These are phyloP conservation scores for Mythimna lalbum DNA, from an alignment of 2,888 invertebrate genomes.

Conservation along the genomic window DNA sequence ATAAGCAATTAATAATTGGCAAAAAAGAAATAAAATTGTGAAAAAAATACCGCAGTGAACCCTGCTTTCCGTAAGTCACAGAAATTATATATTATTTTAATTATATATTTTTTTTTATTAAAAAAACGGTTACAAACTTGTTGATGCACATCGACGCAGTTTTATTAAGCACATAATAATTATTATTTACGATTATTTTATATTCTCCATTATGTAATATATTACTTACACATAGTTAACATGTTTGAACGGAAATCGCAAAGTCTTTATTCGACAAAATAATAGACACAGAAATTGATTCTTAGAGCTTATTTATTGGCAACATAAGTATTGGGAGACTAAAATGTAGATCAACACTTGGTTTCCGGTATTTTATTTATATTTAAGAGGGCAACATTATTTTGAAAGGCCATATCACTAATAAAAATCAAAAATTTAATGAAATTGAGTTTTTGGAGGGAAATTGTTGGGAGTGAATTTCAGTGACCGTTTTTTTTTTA, in stretches of 20 bases:
- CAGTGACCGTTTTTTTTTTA: too few relatives aligned
- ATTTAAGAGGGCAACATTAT: too few relatives aligned
- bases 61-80: slow-evolving; percentile 72
- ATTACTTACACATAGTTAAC: slow-evolving; percentile 53
- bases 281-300: slow-evolving; percentile 8
- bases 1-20: slow-evolving; percentile 18
- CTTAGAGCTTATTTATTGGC: slow-evolving; percentile 6
- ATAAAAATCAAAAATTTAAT: too few relatives aligned
- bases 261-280: slow-evolving; percentile 42
- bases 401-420: too few relatives aligned
- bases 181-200: slow-evolving; percentile 31
- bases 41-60: slow-evolving; percentile 68
- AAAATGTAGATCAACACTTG: too few relatives aligned
- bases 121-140: neutral
- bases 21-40: slow-evolving; percentile 11
- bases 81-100: slow-evolving; percentile 10
- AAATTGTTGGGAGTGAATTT: too few relatives aligned
- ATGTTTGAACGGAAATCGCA: slow-evolving; percentile 42
- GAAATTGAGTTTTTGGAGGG: too few relatives aligned
- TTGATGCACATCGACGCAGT: slow-evolving; percentile 41
- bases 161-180: slow-evolving; percentile 36
- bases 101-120: neutral
- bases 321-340: too few relatives aligned
- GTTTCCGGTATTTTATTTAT: too few relatives aligned
- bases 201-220: slow-evolving; percentile 23